phyloP scores from a whole-genome alignment of 2,888 invertebrate species.

The Eupeodes latifasciatus region DNA sequence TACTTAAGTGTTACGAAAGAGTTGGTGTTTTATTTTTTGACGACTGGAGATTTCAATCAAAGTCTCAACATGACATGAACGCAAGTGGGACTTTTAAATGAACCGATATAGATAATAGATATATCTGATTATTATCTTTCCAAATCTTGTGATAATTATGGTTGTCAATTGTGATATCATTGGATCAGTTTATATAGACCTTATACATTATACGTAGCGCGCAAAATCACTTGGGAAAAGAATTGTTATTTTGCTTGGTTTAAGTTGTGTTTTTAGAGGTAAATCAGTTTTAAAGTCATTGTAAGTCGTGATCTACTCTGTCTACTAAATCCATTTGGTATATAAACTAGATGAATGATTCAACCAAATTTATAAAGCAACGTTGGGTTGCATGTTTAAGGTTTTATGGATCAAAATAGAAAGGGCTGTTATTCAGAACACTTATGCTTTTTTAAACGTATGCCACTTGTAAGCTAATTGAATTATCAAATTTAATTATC shows the following conservation, averaged over 20 bases:
- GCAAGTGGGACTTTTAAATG: conserved; percentile 25
- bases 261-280: neutral
- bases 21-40: neutral
- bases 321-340: neutral
- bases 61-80: conserved; percentile 24
- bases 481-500: too few relatives aligned
- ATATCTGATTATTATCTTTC: conserved; percentile 53
- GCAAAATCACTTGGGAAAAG: conserved; percentile 29
- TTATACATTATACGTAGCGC: conserved; percentile 1
- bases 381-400: neutral
- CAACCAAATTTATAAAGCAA: neutral
- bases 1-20: conserved; percentile 5
- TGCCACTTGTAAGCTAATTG: too few relatives aligned
- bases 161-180: conserved; percentile 41
- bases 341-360: neutral
- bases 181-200: conserved; percentile 6
- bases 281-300: neutral
- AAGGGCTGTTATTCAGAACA: too few relatives aligned
- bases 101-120: neutral
- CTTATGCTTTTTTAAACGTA: too few relatives aligned
- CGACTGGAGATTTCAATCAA: conserved; percentile 23
- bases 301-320: conserved; percentile 17
- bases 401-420: too few relatives aligned
- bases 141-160: conserved; percentile 53
- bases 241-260: neutral